Evolutionary conservation across 1,140 invertebrate species (phyloP).

Genomic region (Tetragnatha versicolor): DNA sequence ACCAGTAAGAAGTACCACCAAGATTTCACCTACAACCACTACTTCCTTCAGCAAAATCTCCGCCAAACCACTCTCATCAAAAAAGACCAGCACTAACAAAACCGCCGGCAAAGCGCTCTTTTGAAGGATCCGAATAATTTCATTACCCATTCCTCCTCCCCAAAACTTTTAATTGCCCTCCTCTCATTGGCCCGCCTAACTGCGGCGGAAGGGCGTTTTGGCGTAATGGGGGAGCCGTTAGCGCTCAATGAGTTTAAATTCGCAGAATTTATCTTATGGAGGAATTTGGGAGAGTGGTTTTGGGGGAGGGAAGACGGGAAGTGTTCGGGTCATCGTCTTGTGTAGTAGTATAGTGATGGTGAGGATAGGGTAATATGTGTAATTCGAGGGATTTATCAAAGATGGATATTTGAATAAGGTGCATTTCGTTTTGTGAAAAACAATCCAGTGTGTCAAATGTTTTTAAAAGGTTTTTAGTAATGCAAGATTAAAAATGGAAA

Average conservation of each 20-base stretch:
- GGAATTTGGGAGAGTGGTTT: too few relatives aligned
- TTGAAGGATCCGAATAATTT: constrained; percentile 18
- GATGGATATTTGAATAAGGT: too few relatives aligned
- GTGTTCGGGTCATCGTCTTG: too few relatives aligned
- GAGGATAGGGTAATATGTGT: too few relatives aligned
- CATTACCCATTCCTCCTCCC: constrained; percentile 22
- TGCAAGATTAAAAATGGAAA: too few relatives aligned
- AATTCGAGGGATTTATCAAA: too few relatives aligned
- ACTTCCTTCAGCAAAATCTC: too few relatives aligned
- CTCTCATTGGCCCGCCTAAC: neutral
- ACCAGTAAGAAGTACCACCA: neutral
- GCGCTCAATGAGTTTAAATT: constrained; percentile 33
- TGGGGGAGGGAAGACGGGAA: too few relatives aligned
- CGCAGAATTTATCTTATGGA: constrained; percentile 24
- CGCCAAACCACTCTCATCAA: neutral
- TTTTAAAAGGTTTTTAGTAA: too few relatives aligned
- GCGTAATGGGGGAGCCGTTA: constrained; percentile 30
- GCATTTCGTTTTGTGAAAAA: too few relatives aligned
- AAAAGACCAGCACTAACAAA: neutral
- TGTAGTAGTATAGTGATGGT: too few relatives aligned
- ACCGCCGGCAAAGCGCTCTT: neutral
- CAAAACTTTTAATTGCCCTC: neutral
- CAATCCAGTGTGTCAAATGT: too few relatives aligned
- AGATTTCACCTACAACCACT: neutral
- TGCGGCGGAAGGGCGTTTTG: neutral